phyloP scores from a whole-genome alignment of 1,140 invertebrate species.

The Elymnias hypermnestra region DNA sequence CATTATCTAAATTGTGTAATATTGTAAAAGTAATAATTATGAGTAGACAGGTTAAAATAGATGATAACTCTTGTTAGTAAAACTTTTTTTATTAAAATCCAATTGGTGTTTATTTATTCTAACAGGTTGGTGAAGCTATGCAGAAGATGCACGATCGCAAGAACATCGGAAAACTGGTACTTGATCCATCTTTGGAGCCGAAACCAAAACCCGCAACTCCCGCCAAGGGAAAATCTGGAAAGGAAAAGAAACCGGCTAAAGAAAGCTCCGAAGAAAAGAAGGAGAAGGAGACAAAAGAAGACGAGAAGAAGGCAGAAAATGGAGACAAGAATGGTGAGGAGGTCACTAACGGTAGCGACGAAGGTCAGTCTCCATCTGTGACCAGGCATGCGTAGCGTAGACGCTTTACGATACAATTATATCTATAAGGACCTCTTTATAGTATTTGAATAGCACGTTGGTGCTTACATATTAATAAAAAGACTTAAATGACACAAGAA shows the following conservation, averaged over 20 bases:
- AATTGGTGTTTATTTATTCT: background rate
- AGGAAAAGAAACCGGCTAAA: slow-evolving; percentile 81
- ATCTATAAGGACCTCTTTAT: too few relatives aligned
- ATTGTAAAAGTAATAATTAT: too few relatives aligned
- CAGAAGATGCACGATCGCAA: slow-evolving; percentile 94
- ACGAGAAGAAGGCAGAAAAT: slow-evolving; percentile 77
- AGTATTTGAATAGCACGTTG: too few relatives aligned
- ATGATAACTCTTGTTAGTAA: background rate
- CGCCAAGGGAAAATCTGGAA: slow-evolving; percentile 82
- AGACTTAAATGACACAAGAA: too few relatives aligned
- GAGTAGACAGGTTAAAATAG: too few relatives aligned
- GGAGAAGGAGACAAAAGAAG: slow-evolving; percentile 80
- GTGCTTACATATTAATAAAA: too few relatives aligned
- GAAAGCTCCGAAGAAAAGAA: slow-evolving; percentile 82
- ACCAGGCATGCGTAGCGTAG: slow-evolving; percentile 66
- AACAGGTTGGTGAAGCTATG: slow-evolving; percentile 89
- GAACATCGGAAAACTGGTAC: slow-evolving; percentile 91
- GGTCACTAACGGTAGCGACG: slow-evolving; percentile 74
- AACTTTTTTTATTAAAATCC: background rate
- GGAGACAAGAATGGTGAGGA: slow-evolving; percentile 73
- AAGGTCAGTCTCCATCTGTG: slow-evolving; percentile 69
- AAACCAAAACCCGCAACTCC: slow-evolving; percentile 87
- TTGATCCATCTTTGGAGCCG: slow-evolving; percentile 87
- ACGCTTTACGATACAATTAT: slow-evolving; percentile 26
- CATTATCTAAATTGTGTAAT: too few relatives aligned